Base-by-base conservation (phyloP, 1,140 invertebrate species). In the Melipona quadrifasciata region DNA sequence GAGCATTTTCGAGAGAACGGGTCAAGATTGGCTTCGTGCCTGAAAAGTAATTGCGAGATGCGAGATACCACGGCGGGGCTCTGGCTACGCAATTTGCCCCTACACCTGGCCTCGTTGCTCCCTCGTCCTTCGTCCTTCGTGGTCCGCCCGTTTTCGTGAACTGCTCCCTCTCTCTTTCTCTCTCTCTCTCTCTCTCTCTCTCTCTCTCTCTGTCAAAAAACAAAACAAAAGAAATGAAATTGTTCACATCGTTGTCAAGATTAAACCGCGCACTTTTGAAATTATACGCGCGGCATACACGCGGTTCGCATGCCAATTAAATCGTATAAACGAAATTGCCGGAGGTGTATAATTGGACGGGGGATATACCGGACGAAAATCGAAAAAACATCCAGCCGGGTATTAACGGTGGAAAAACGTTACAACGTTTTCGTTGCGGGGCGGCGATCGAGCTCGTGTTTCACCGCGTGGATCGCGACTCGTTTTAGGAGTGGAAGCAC, bases 41-140 rank as follows among this genome's bases (percentile, higher is more conserved):
- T 68, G 71, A 75, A 82, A 82, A 85, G 84, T 82, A 85, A 85
- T 85, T 85, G 79, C 84, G 71, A 85, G 79, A 85, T 85, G 65
- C 84, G 79, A 85, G 84, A 85, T 85, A 85, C 34, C 79, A 70
- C 8, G 34, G 64, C 47, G 53, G 47, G 67, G 76, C 31, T 16
- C 39, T 47, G 39, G 82, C 83, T 27, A 81, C 79, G 70, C 79
- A 85, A 85, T 85, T 85, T 85, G 47, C 71, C 55, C 55, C 84
- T 85, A 85, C 84, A 85, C 79, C 84, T 85, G 79, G 84, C 72
- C 64, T 34, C 53, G 61, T 39, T 75, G 64, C 71, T 72, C 51
- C 16, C 27, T 53, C 47, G 58, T 24, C 61, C n/a, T 34, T 17
- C 31, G 27, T 39, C 39, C 21, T 24, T 39, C 11, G 70, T 72